Conservation (phyloP, 2,888 invertebrate genomes). For the Drosophila pullipes region DNA sequence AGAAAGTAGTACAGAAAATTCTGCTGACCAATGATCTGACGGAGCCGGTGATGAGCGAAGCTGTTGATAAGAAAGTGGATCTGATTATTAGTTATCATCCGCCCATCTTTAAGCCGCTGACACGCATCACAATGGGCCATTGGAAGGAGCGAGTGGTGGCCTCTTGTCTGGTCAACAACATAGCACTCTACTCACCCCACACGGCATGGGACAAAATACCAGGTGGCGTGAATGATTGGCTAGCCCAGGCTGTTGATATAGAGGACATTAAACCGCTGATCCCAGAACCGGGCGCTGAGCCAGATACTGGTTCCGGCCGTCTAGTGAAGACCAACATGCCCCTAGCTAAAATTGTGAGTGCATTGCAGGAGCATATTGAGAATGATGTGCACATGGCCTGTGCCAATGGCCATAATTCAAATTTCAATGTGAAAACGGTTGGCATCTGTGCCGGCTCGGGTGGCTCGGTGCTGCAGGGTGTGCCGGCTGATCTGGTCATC, state of each 20-base stretch:
- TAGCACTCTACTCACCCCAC: slow-evolving; percentile 97
- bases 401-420: slow-evolving; percentile 85
- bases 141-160: slow-evolving; percentile 93
- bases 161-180: slow-evolving; percentile 92
- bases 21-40: slow-evolving; percentile 97
- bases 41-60: slow-evolving; percentile 93
- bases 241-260: slow-evolving; percentile 87
- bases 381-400: slow-evolving; percentile 91
- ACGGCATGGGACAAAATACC: slow-evolving; percentile 94
- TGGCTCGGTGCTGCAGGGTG: slow-evolving; percentile 90
- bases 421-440: slow-evolving; percentile 87
- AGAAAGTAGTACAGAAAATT: slow-evolving; percentile 88
- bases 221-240: slow-evolving; percentile 97
- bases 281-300: slow-evolving; percentile 52
- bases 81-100: slow-evolving; percentile 98
- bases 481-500: slow-evolving; percentile 92
- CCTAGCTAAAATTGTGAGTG: slow-evolving; percentile 72
- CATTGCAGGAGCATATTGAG: slow-evolving; percentile 89
- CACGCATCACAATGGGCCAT: slow-evolving; percentile 92
- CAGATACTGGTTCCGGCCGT: slow-evolving; percentile 87
- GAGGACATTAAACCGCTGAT: slow-evolving; percentile 67
- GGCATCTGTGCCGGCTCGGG: slow-evolving; percentile 97
- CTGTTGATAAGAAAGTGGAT: slow-evolving; percentile 89
- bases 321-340: slow-evolving; percentile 85
- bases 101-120: slow-evolving; percentile 95